Conservation (phyloP, 2,797 vertebrate genomes). For the Pangasius larnaudii region DNA sequence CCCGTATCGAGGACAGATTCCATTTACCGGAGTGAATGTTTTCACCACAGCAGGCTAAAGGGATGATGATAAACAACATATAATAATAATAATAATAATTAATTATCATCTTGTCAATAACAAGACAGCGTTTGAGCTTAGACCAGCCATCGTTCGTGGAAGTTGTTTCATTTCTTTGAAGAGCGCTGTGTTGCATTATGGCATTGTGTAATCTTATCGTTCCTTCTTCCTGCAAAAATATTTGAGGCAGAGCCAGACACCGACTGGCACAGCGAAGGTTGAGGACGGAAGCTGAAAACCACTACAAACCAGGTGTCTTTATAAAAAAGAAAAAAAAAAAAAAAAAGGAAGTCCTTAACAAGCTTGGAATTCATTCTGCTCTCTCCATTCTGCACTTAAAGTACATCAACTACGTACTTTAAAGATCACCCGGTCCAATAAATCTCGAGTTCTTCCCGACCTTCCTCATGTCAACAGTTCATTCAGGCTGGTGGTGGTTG, state of each 20-base stretch:
- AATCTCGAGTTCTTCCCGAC: not conserved
- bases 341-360: not conserved
- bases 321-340: not conserved
- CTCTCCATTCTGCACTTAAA: not conserved
- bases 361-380: not conserved
- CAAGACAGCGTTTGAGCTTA: not conserved
- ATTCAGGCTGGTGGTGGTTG: not conserved
- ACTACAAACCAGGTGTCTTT: constrained; percentile 16
- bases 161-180: constrained; percentile 7
- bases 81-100: not conserved
- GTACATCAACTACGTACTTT: not conserved
- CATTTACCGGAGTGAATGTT: constrained; percentile 66
- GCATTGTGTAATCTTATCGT: constrained; percentile 31
- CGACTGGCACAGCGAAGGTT: constrained; percentile 6
- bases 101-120: not conserved
- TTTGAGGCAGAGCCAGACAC: constrained; percentile 28
- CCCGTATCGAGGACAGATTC: constrained; percentile 51
- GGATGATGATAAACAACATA: constrained; percentile 41
- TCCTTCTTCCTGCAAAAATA: constrained; percentile 28
- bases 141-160: not conserved
- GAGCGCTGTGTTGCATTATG: not conserved
- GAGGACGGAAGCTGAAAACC: constrained; percentile 17
- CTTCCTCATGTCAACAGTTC: not conserved
- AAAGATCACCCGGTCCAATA: not conserved
- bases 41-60: constrained; percentile 54